These are phyloP conservation scores for Neuroscelio doddi DNA, from an alignment of 2,888 invertebrate species.

Conservation along the genomic window DNA sequence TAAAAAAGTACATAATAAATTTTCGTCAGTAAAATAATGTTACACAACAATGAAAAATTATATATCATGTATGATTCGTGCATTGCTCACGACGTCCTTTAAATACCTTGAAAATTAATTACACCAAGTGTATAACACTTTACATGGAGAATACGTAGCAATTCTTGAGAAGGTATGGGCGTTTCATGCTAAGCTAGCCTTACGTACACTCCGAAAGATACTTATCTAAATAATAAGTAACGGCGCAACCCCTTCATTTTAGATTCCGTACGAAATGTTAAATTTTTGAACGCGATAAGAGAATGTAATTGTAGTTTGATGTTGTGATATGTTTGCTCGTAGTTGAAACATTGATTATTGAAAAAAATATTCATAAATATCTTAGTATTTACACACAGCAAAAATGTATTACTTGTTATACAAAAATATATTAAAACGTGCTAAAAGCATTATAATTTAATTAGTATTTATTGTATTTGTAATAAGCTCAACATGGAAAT, in stretches of 20 bases:
- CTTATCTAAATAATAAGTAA: constrained; percentile 10
- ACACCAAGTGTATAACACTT: constrained; percentile 9
- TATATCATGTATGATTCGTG: neutral
- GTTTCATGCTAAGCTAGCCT: constrained; percentile 5
- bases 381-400: too few species aligned
- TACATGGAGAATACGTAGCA: neutral
- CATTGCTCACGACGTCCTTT: constrained; percentile 22
- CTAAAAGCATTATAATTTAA: too few species aligned
- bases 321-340: neutral
- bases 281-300: constrained; percentile 10
- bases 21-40: neutral
- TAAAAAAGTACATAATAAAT: neutral
- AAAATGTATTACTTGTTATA: too few species aligned
- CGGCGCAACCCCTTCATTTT: constrained; percentile 6
- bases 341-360: neutral
- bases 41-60: too few species aligned
- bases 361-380: too few species aligned
- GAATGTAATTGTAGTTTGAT: constrained; percentile 1
- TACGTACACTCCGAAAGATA: constrained; percentile 1
- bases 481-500: too few species aligned
- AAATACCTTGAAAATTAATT: constrained; percentile 48
- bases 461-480: too few species aligned
- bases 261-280: constrained; percentile 5
- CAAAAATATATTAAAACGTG: too few species aligned
- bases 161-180: constrained; percentile 1